phyloP scores from a whole-genome alignment of 2,113 vertebrate genomes.

The Prionailurus viverrinus region DNA sequence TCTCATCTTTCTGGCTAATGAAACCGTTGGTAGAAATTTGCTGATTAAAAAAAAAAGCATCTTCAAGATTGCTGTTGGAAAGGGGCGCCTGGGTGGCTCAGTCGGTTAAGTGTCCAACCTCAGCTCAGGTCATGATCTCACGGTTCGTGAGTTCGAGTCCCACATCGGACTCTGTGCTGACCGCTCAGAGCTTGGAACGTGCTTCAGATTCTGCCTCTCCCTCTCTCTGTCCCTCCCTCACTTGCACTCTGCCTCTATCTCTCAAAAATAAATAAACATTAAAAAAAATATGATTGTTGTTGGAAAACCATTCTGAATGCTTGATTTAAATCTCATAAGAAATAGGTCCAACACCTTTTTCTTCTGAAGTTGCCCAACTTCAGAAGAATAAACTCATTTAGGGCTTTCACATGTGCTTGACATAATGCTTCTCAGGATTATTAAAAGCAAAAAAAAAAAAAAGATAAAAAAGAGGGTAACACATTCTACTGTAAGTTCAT shows the following conservation, averaged over 20 bases:
- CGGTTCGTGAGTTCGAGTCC: too few relatives aligned
- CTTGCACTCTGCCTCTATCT: too few relatives aligned
- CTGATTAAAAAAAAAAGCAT: not conserved
- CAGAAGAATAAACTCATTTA: too few relatives aligned
- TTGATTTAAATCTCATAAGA: not conserved
- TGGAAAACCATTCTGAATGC: constrained; percentile 1
- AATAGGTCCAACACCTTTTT: not conserved
- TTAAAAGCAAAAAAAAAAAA: not conserved
- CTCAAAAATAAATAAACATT: too few relatives aligned
- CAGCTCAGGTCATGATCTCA: too few relatives aligned
- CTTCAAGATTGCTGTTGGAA: not conserved
- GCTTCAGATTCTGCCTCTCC: too few relatives aligned
- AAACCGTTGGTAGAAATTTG: not conserved
- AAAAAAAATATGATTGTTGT: not conserved
- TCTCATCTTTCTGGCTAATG: not conserved
- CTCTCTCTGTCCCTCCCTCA: too few relatives aligned
- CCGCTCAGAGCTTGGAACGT: too few relatives aligned
- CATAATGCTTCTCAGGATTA: not conserved
- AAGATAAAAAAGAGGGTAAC: not conserved
- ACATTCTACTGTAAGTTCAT: not conserved
- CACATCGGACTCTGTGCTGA: too few relatives aligned
- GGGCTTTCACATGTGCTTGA: not conserved
- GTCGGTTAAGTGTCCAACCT: too few relatives aligned
- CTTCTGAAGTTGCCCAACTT: not conserved
- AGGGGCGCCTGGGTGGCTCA: too few relatives aligned